These are phyloP conservation scores for Rhagologus leucostigma DNA, from an alignment of 2,113 vertebrate species.

Conservation along the genomic window DNA sequence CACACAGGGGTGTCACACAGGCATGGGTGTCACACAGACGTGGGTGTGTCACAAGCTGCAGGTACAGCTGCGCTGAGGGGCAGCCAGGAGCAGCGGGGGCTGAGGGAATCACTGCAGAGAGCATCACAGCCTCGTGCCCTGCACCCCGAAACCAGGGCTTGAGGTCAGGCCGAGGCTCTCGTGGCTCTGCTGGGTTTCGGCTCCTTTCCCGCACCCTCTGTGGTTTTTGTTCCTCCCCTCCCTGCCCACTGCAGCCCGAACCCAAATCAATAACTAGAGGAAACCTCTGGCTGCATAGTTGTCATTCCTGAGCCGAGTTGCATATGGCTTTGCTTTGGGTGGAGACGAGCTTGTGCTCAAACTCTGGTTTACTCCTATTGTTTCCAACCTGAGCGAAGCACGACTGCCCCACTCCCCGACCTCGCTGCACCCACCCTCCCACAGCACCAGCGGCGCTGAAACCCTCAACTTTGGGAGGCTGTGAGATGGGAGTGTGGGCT, in stretches of 20 bases:
- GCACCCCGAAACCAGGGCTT: background rate
- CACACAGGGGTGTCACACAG: background rate
- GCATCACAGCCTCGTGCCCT: background rate
- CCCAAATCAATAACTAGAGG: slow-evolving; percentile 49
- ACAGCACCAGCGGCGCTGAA: background rate
- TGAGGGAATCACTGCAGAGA: background rate
- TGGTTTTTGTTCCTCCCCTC: slow-evolving; percentile 21
- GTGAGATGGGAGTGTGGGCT: background rate
- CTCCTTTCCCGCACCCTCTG: background rate
- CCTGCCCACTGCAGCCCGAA: background rate
- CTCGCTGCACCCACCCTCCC: background rate
- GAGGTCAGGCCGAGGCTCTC: background rate
- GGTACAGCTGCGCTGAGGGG: background rate
- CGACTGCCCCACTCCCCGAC: background rate
- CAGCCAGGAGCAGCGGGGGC: background rate
- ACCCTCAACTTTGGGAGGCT: background rate
- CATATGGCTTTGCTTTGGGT: slow-evolving; percentile 45
- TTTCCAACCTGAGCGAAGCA: slow-evolving; percentile 1
- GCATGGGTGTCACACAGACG: background rate
- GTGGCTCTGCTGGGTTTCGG: background rate
- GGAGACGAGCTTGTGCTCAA: background rate
- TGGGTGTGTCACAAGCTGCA: rapidly evolving
- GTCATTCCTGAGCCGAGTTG: slow-evolving; percentile 50
- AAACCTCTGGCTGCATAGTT: slow-evolving; percentile 61
- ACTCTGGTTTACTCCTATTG: background rate